Evolutionary conservation across 2,113 vertebrate species (phyloP).

Genomic region (Sakesphorus luctuosus): DNA sequence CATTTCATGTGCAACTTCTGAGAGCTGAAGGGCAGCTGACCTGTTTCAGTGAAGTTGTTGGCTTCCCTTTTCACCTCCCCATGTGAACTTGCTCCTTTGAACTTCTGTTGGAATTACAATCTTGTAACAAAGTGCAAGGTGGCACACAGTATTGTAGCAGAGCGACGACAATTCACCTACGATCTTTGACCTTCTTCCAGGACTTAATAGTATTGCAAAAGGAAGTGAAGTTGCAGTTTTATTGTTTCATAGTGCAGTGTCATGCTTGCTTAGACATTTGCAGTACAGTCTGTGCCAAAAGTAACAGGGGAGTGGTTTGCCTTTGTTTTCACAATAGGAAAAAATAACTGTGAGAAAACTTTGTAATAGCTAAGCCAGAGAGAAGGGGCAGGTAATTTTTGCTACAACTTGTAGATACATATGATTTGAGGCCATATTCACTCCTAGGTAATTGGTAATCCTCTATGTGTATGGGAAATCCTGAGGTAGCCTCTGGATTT

Average conservation of each 20-base stretch:
- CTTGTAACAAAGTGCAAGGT: background rate
- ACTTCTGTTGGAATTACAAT: background rate
- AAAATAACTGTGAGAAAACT: background rate
- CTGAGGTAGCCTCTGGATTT: background rate
- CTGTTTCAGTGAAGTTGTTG: background rate
- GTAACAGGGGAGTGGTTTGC: background rate
- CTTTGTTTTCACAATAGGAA: background rate
- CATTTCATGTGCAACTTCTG: background rate
- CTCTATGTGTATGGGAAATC: background rate
- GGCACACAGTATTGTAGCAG: fast-evolving
- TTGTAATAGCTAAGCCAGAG: background rate
- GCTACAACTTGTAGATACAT: background rate
- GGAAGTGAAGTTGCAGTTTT: background rate
- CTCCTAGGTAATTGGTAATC: background rate
- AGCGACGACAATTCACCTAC: fast-evolving
- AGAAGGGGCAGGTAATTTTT: background rate
- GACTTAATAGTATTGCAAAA: background rate
- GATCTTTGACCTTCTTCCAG: background rate
- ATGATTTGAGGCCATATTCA: background rate
- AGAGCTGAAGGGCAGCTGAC: background rate
- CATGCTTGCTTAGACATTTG: background rate
- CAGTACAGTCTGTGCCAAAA: background rate
- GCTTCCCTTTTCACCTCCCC: background rate
- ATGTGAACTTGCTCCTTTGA: background rate
- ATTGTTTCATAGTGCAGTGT: background rate